These are phyloP conservation scores for Liodrosophila aerea DNA, from an alignment of 2,888 invertebrate genomes.

Conservation along the genomic window DNA sequence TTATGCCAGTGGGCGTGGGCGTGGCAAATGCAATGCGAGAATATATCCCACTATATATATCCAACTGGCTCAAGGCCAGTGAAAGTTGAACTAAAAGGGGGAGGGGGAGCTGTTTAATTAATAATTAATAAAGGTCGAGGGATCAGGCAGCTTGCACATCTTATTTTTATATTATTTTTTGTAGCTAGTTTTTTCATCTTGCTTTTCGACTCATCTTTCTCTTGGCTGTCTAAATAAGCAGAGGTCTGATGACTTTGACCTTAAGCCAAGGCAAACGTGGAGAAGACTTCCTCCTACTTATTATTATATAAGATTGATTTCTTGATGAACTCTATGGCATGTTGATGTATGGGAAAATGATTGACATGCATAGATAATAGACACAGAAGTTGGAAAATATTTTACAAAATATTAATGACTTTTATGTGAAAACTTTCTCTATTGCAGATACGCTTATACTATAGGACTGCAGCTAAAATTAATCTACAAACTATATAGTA, in stretches of 20 bases:
- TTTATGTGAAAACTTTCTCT: too few relatives aligned
- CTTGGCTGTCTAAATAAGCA: conserved; percentile 6
- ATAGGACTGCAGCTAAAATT: conserved; percentile 15
- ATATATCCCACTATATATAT: conserved; percentile 20
- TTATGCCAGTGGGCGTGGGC: conserved; percentile 17
- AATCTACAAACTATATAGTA: conserved; percentile 10
- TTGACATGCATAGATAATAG: background rate
- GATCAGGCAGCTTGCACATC: conserved; percentile 25
- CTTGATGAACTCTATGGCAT: background rate
- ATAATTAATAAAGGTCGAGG: conserved; percentile 49
- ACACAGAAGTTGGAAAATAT: too few relatives aligned
- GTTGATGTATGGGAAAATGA: background rate
- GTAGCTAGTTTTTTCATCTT: background rate
- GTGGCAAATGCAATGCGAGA: conserved; percentile 11
- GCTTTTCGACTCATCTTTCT: background rate
- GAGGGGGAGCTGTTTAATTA: conserved; percentile 29
- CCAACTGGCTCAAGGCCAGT: conserved; percentile 37
- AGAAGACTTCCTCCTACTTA: conserved; percentile 6
- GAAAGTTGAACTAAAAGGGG: conserved; percentile 53
- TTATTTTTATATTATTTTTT: conserved; percentile 19
- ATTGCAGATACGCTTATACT: too few relatives aligned
- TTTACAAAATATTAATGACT: too few relatives aligned
- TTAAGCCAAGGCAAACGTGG: conserved; percentile 13
- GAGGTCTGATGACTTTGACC: conserved; percentile 58
- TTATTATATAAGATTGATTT: conserved; percentile 36